phyloP scores from a whole-genome alignment of 2,888 invertebrate genomes.

The Cyaniris semiargus region DNA sequence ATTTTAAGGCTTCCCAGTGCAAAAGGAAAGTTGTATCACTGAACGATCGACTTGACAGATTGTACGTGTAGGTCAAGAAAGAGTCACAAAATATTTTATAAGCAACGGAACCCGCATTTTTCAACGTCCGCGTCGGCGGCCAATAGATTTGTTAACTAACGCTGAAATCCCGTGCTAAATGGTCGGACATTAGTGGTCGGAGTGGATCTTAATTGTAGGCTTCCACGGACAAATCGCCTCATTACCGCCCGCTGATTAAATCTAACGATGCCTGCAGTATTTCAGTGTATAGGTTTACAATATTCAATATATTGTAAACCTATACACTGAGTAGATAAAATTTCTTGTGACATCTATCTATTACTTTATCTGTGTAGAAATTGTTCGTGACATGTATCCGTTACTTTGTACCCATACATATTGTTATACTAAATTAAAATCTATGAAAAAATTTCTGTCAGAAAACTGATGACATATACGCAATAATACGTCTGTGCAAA shows the following conservation, averaged over 20 bases:
- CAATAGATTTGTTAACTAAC: slow-evolving; percentile 19
- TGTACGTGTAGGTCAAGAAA: not conserved
- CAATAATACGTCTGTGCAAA: too few species aligned
- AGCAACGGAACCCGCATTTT: not conserved
- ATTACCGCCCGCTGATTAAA: slow-evolving; percentile 45
- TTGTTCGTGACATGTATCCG: not conserved
- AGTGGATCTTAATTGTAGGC: slow-evolving; percentile 43
- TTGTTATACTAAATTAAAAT: too few species aligned
- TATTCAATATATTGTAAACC: too few species aligned
- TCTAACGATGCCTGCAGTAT: slow-evolving; percentile 36
- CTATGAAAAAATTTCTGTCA: too few species aligned
- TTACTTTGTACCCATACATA: too few species aligned
- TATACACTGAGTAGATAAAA: too few species aligned
- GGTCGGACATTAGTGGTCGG: slow-evolving; percentile 31
- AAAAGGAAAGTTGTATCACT: too few species aligned
- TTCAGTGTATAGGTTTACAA: not conserved
- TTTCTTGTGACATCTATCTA: too few species aligned
- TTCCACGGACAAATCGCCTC: slow-evolving; percentile 43
- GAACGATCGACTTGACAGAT: too few species aligned
- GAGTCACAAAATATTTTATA: not conserved
- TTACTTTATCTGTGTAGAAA: not conserved
- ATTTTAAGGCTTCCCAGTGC: too few species aligned
- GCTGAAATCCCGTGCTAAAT: slow-evolving; percentile 32
- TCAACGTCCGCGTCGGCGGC: not conserved
- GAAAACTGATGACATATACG: too few species aligned